phyloP scores from a whole-genome alignment of 2,888 invertebrate genomes.

The Eudasyphora cyanicolor region DNA sequence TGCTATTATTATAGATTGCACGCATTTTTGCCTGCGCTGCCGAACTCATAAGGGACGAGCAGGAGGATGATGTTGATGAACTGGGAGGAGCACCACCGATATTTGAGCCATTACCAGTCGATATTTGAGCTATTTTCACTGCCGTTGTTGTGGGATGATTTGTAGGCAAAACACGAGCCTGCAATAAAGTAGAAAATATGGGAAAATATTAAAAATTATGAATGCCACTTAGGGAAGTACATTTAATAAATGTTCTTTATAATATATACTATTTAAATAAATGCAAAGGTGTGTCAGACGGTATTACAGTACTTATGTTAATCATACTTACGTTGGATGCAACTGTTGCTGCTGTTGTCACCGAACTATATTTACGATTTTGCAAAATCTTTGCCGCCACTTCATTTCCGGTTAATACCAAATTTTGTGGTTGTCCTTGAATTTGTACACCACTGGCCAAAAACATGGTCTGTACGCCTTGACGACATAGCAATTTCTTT shows the following conservation, averaged over 20 bases:
- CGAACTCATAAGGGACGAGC: slow-evolving; percentile 47
- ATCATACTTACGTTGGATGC: slow-evolving; percentile 54
- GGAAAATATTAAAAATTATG: too few species aligned
- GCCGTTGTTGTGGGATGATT: slow-evolving; percentile 52
- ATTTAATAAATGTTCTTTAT: too few species aligned
- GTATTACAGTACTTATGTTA: too few species aligned
- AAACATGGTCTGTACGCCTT: slow-evolving; percentile 73
- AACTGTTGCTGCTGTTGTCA: slow-evolving; percentile 32
- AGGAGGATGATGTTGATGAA: slow-evolving; percentile 35
- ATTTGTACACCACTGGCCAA: slow-evolving; percentile 75
- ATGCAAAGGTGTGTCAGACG: too few species aligned
- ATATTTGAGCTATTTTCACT: slow-evolving; percentile 70
- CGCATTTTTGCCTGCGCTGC: slow-evolving; percentile 66
- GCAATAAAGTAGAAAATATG: slow-evolving; percentile 25
- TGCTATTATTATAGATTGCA: slow-evolving; percentile 76
- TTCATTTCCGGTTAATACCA: slow-evolving; percentile 76
- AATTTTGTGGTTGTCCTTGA: slow-evolving; percentile 73
- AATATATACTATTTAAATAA: too few species aligned
- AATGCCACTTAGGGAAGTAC: too few species aligned
- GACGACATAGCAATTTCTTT: slow-evolving; percentile 71
- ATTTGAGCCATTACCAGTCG: slow-evolving; percentile 39
- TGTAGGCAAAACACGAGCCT: slow-evolving; percentile 52
- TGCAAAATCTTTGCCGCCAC: slow-evolving; percentile 75
- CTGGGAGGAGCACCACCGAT: too few species aligned
- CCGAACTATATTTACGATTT: slow-evolving; percentile 69